Percentiles rank a stretch among this genome's conserved stretches.
Conservation (phyloP, 2,113 vertebrate genomes). For the Glareola pratincola region DNA sequence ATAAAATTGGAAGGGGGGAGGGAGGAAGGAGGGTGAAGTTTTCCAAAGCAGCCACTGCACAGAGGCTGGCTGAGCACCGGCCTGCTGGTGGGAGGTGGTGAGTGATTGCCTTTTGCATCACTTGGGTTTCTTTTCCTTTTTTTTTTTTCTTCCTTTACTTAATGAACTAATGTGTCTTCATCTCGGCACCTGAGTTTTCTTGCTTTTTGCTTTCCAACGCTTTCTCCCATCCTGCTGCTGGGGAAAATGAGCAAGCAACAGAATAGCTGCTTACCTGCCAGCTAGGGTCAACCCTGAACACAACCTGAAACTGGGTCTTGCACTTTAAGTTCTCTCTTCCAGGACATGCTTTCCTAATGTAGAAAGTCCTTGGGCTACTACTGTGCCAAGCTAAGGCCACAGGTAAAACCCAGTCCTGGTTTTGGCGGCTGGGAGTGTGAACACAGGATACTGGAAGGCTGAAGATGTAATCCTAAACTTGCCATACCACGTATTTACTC, state of each 20-base stretch:
- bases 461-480: not conserved
- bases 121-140: not conserved
- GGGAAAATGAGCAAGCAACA: not conserved
- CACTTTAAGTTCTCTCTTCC: not conserved
- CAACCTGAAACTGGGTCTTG: not conserved
- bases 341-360: not conserved
- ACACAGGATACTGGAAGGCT: not conserved
- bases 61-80: not conserved
- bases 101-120: not conserved
- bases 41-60: not conserved
- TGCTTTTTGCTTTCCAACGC: not conserved
- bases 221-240: not conserved
- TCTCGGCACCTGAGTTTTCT: not conserved
- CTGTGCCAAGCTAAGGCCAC: not conserved
- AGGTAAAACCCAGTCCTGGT: not conserved
- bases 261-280: not conserved
- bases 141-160: not conserved
- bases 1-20: not conserved
- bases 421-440: not conserved
- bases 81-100: not conserved
- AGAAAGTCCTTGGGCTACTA: not conserved
- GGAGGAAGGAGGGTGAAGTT: not conserved
- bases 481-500: not conserved
- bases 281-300: not conserved
- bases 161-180: not conserved